Base-by-base conservation (phyloP, 2,888 invertebrate genomes). In the Dexiosoma caninum region DNA sequence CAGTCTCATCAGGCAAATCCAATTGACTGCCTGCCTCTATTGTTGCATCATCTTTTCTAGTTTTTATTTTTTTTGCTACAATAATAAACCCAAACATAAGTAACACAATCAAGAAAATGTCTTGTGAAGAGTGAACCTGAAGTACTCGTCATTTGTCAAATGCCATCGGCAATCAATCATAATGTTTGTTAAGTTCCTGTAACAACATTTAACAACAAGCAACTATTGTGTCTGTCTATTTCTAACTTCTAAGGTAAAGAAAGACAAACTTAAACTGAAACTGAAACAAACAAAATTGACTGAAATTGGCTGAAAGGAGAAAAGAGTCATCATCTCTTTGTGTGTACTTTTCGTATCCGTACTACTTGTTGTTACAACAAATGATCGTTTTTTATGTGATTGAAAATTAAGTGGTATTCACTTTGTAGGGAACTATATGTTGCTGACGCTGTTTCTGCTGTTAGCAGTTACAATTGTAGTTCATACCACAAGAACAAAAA, bases 141-240 rank as follows among this genome's bases (percentile, higher is more conserved):
- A 83, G 60, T 64, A 84, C 83, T 85, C 87, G 87, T 86, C 87
- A 81, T 81, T 81, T 81, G 77, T 81, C 81, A 87, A 87, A 87
- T 75, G 82, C 81, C 82, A 78, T 84, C 80, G 82, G 85, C 86
- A 85, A 87, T 87, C 86, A 87, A 87, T 87, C 86, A 87, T 85
- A 82, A 82, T 83, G 86, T 84, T 85, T 85, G 76, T 64, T 78
- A 74, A 30, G 14, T 64, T 74, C 46, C 40, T 69, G 66, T 64
- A 27, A 32, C 62, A 62, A 30, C 60, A 44, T 51, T 55, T 21
- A 69, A 62, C 76, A 69, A 76, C 46, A 35, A 69, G 30, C 76
- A 69, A 64, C 70, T 40, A 70, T 59, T 64, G 77, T 64, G 77
- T 70, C 44, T 69, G 44, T 53, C 23, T 77, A 42, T 67, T 40